Evolutionary conservation across 2,797 vertebrate species (phyloP).

Genomic region (Thripadectes ignobilis): DNA sequence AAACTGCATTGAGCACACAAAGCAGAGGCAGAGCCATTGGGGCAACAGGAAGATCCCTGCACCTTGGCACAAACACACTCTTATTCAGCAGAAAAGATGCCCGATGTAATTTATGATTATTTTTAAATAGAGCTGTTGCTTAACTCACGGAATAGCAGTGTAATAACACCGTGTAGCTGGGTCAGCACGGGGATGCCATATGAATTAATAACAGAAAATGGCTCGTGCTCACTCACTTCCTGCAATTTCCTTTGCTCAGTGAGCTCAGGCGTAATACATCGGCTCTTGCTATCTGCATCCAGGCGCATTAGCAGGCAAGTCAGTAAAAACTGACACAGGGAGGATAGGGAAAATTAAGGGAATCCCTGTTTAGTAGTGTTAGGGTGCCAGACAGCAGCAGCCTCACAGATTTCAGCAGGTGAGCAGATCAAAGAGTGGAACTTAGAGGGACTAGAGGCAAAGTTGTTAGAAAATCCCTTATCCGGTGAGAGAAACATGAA

Average conservation of each 20-base stretch:
- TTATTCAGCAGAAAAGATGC: constrained; percentile 38
- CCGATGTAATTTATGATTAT: constrained; percentile 12
- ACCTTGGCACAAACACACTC: constrained; percentile 7
- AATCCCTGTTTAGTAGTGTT: neutral
- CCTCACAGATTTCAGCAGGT: neutral
- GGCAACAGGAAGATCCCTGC: neutral
- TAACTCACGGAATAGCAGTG: neutral
- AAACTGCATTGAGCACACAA: accelerated
- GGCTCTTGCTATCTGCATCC: neutral
- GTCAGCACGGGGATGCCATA: constrained; percentile 23
- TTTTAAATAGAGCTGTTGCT: constrained; percentile 50
- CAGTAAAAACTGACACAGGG: neutral
- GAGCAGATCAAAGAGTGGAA: neutral
- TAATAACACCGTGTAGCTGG: neutral
- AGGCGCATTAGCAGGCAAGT: neutral
- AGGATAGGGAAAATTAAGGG: neutral
- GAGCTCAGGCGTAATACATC: neutral
- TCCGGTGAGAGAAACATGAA: accelerated
- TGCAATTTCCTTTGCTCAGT: constrained; percentile 39
- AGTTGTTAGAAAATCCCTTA: neutral
- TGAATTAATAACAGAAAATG: constrained; percentile 58
- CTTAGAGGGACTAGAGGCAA: neutral
- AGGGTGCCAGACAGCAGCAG: neutral
- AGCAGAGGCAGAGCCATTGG: neutral
- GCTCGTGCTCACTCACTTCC: constrained; percentile 47